A percentile compares a stretch with the other conserved stretches of the same genome.
phyloP scores from a whole-genome alignment of 2,797 vertebrate genomes.

The Setipinna tenuifilis region DNA sequence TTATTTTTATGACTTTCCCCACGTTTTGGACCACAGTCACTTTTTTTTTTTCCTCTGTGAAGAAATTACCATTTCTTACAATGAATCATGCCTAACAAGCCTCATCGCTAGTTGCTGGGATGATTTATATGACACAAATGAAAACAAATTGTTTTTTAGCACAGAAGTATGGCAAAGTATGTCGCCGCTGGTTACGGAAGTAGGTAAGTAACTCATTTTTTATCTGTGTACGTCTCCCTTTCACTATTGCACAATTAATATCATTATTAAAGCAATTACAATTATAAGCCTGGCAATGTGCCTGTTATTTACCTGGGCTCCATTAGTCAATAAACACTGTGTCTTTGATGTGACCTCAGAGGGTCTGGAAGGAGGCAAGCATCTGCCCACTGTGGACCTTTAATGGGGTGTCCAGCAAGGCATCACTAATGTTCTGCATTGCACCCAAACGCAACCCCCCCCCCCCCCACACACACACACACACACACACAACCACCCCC shows the following conservation, averaged over 20 bases:
- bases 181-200: neutral
- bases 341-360: slow-evolving; percentile 70
- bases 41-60: slow-evolving; percentile 30
- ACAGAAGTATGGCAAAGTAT: slow-evolving; percentile 1
- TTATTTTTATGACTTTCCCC: neutral
- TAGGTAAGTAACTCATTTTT: neutral
- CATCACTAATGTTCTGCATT: slow-evolving; percentile 70
- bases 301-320: slow-evolving; percentile 69
- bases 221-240: neutral
- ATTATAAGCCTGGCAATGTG: slow-evolving; percentile 56
- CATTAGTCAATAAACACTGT: slow-evolving; percentile 73
- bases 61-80: slow-evolving; percentile 38
- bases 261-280: slow-evolving; percentile 58
- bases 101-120: slow-evolving; percentile 36
- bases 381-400: slow-evolving; percentile 72
- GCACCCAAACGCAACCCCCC: slow-evolving; percentile 42
- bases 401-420: slow-evolving; percentile 73
- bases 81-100: slow-evolving; percentile 45
- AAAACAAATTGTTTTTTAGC: slow-evolving; percentile 42
- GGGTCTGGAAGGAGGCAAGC: slow-evolving; percentile 69
- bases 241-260: slow-evolving; percentile 50
- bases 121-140: slow-evolving; percentile 39
- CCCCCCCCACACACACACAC: too few species aligned
- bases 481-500: too few species aligned
- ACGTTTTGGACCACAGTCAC: neutral